Percentiles rank a stretch among this genome's conserved stretches.
phyloP scores from a whole-genome alignment of 2,888 invertebrate species.

The Ceriagrion tenellum region DNA sequence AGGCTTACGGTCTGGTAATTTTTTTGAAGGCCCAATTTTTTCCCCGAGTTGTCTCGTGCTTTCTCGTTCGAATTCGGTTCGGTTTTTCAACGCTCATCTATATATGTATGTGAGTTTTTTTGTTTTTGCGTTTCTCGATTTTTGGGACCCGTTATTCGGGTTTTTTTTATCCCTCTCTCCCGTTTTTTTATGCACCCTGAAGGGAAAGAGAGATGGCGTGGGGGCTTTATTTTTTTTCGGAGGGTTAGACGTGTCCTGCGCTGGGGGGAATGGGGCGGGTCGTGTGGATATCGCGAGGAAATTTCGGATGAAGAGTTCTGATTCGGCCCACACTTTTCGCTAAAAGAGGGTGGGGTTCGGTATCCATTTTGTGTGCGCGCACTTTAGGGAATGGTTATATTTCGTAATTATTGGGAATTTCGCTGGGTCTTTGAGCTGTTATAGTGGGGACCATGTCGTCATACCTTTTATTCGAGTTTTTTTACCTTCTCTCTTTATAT shows the following conservation, averaged over 20 bases:
- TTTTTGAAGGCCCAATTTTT: neutral
- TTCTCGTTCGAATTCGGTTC: slow-evolving; percentile 22
- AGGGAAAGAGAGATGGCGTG: neutral
- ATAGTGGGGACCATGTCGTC: neutral
- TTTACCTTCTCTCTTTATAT: neutral
- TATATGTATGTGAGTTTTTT: too few relatives aligned
- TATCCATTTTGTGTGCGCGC: neutral
- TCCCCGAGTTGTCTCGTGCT: neutral
- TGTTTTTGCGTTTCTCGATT: neutral
- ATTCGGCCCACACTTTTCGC: slow-evolving; percentile 12
- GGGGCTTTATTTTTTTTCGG: neutral
- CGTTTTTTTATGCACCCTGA: neutral
- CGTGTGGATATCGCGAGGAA: neutral
- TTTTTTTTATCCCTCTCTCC: neutral
- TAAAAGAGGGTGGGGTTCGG: neutral
- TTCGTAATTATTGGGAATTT: slow-evolving; percentile 43
- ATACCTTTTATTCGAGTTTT: neutral
- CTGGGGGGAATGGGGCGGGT: neutral
- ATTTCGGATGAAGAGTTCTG: neutral
- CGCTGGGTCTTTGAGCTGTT: neutral
- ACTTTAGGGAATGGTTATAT: slow-evolving; percentile 15
- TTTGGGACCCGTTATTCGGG: slow-evolving; percentile 20
- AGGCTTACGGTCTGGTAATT: slow-evolving; percentile 52
- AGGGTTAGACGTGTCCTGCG: neutral
- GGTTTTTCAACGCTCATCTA: neutral